Conservation (phyloP, 1,140 invertebrate species). For the Hypsibius dujardini region DNA sequence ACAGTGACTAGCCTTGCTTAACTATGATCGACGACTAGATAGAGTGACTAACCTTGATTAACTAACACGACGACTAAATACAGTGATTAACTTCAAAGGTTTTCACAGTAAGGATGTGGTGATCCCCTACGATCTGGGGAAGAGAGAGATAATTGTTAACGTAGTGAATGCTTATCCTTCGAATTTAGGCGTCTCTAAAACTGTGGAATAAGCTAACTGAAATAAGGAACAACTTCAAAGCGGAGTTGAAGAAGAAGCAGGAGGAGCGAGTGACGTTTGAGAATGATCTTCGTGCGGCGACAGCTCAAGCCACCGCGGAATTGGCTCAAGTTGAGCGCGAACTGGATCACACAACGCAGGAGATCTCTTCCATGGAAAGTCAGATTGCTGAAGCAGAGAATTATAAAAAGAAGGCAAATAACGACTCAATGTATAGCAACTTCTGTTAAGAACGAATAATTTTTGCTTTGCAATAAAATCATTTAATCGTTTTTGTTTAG, state of each 20-base stretch:
- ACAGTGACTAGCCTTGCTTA: too few relatives aligned
- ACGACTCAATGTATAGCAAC: too few relatives aligned
- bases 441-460: too few relatives aligned
- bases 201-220: conserved; percentile 5
- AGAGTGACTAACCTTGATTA: too few relatives aligned
- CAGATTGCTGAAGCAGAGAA: neutral
- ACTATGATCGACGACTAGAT: too few relatives aligned
- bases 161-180: too few relatives aligned
- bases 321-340: neutral
- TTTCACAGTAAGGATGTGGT: too few relatives aligned
- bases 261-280: neutral
- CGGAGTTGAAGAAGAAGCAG: conserved; percentile 5
- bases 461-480: too few relatives aligned
- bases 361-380: neutral
- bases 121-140: too few relatives aligned
- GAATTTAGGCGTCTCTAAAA: neutral
- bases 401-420: neutral
- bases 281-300: neutral
- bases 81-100: too few relatives aligned
- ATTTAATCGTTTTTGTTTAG: neutral
- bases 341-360: neutral
- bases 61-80: too few relatives aligned
- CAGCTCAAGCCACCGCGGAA: neutral
- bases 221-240: neutral
- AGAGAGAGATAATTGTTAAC: too few relatives aligned